Conservation (phyloP, 2,888 invertebrate species). For the Hartigia nigra region DNA sequence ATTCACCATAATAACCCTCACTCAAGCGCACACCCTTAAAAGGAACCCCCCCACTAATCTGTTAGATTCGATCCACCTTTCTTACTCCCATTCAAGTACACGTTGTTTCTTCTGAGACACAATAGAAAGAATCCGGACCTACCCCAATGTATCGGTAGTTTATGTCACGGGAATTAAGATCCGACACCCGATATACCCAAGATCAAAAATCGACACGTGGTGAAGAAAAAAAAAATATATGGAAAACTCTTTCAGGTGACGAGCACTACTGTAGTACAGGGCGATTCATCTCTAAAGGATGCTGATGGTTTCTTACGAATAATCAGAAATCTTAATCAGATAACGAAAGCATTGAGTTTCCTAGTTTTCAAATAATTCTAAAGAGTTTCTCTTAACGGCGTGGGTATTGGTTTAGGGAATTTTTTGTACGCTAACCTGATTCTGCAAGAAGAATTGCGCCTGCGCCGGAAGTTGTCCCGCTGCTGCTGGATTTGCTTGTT, state of each 20-base stretch:
- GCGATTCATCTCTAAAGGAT: background rate
- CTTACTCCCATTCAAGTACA: background rate
- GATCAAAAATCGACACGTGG: background rate
- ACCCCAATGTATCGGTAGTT: background rate
- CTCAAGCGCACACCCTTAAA: background rate
- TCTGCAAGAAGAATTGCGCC: slow-evolving; percentile 81
- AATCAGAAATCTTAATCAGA: background rate
- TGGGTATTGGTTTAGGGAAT: background rate
- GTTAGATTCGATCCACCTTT: background rate
- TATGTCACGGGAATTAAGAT: background rate
- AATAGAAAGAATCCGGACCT: background rate
- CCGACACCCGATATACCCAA: background rate
- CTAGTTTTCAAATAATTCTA: background rate
- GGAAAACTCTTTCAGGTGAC: background rate
- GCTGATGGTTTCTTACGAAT: background rate
- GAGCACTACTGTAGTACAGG: background rate
- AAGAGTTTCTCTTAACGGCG: background rate
- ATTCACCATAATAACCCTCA: slow-evolving; percentile 12
- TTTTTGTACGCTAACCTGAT: slow-evolving; percentile 70
- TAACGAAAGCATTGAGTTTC: background rate
- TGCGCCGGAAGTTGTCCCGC: slow-evolving; percentile 69
- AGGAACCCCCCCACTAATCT: background rate
- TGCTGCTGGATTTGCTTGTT: slow-evolving; percentile 69
- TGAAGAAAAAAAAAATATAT: background rate
- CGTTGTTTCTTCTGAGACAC: background rate